Conservation (phyloP, 1,140 invertebrate species). For the Heliconius himera region DNA sequence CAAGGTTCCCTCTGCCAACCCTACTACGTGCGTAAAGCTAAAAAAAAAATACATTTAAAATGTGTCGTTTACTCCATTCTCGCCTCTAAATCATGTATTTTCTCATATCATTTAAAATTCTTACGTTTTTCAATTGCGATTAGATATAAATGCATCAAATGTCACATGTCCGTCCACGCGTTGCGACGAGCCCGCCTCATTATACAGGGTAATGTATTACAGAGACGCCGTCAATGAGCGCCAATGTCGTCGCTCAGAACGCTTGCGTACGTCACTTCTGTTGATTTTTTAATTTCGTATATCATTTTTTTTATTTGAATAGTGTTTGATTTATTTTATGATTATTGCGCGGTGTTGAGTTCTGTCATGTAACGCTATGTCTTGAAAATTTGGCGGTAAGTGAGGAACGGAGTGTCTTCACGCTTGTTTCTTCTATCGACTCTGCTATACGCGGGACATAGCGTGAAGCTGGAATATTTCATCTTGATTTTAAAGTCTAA, state of each 20-base stretch:
- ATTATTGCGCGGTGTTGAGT: too few relatives aligned
- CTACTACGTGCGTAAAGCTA: too few relatives aligned
- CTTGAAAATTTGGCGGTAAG: too few relatives aligned
- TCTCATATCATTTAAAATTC: not conserved
- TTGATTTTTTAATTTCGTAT: not conserved
- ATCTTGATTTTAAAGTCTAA: too few relatives aligned
- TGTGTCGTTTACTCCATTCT: not conserved
- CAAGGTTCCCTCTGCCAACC: too few relatives aligned
- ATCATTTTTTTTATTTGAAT: not conserved
- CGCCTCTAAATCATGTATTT: not conserved
- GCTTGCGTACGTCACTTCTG: not conserved
- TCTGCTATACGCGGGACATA: too few relatives aligned
- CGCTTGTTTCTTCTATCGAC: too few relatives aligned
- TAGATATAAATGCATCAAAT: not conserved
- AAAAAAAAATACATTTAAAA: too few relatives aligned
- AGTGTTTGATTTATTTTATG: not conserved
- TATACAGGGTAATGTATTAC: slow-evolving; percentile 19
- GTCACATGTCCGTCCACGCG: slow-evolving; percentile 26
- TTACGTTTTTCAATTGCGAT: not conserved
- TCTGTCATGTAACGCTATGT: too few relatives aligned
- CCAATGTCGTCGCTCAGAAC: not conserved
- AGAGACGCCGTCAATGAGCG: slow-evolving; percentile 15
- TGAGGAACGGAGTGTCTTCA: too few relatives aligned
- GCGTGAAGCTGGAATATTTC: too few relatives aligned
- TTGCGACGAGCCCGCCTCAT: slow-evolving; percentile 1